Evolutionary conservation across 2,113 vertebrate species (phyloP).

Genomic region (Melierax canorus): DNA sequence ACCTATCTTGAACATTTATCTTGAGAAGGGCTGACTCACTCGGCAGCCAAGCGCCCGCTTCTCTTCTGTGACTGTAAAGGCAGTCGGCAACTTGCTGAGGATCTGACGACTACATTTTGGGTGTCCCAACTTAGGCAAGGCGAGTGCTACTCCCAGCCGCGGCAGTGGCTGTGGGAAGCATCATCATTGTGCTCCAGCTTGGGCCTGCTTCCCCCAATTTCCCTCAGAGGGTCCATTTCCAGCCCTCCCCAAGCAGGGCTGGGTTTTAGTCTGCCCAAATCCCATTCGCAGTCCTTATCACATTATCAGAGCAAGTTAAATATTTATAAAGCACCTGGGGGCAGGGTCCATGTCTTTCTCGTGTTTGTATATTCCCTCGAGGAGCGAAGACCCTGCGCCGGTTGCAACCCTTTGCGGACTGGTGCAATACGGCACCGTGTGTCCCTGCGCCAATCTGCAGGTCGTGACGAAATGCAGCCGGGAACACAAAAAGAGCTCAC

Average conservation of each 20-base stretch:
- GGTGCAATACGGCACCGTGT: not conserved
- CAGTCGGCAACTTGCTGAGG: not conserved
- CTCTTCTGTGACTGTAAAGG: not conserved
- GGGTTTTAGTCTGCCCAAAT: not conserved
- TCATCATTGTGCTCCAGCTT: not conserved
- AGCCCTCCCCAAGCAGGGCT: not conserved
- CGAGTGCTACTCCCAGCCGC: not conserved
- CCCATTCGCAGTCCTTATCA: not conserved
- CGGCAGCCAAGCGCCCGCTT: not conserved
- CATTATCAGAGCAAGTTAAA: constrained; percentile 37
- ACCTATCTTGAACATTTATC: constrained; percentile 35
- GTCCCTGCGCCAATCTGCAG: not conserved
- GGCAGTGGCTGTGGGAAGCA: not conserved
- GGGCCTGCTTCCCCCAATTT: not conserved
- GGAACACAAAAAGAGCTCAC: not conserved
- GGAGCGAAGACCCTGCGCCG: not conserved
- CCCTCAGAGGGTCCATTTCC: not conserved
- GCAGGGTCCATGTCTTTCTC: constrained; percentile 11
- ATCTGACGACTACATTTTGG: not conserved
- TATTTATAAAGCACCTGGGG: constrained; percentile 48
- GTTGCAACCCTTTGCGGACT: not conserved
- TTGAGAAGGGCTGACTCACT: constrained; percentile 45
- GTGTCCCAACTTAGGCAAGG: not conserved
- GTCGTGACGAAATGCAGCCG: constrained; percentile 17
- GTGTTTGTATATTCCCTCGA: not conserved